Percentiles rank a stretch among this genome's conserved stretches.
Conservation (phyloP, 2,888 invertebrate genomes). For the Tribolium freemani region DNA sequence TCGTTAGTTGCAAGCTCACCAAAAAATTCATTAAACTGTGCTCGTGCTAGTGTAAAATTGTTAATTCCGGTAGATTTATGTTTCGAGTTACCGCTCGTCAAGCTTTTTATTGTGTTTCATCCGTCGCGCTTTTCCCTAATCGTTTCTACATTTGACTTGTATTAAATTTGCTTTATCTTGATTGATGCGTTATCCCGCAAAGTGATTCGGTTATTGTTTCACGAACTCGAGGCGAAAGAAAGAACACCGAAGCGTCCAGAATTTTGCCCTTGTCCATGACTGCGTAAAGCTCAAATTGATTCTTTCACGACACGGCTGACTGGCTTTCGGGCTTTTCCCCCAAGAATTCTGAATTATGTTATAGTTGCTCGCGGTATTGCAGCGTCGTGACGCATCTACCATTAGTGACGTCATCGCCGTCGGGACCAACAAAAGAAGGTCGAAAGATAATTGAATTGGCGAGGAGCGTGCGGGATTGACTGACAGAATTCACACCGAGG, state of each 20-base stretch:
- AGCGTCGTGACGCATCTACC: slow-evolving; percentile 59
- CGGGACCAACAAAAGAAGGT: slow-evolving; percentile 54
- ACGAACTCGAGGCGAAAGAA: not conserved
- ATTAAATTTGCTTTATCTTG: slow-evolving; percentile 25
- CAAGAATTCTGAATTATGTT: slow-evolving; percentile 54
- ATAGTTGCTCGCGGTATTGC: slow-evolving; percentile 51
- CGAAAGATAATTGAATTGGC: slow-evolving; percentile 54
- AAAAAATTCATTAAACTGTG: slow-evolving; percentile 29
- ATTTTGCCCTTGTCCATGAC: slow-evolving; percentile 38
- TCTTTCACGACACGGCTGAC: slow-evolving; percentile 40
- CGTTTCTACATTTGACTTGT: slow-evolving; percentile 28
- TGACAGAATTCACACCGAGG: slow-evolving; percentile 39
- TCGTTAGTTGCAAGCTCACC: slow-evolving; percentile 10
- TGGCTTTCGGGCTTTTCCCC: slow-evolving; percentile 49
- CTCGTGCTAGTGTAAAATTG: slow-evolving; percentile 28
- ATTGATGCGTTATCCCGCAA: slow-evolving; percentile 24
- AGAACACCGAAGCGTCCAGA: not conserved
- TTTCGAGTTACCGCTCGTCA: slow-evolving; percentile 22
- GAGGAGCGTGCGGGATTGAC: slow-evolving; percentile 41
- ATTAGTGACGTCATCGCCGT: slow-evolving; percentile 58
- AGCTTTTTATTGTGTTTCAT: slow-evolving; percentile 28
- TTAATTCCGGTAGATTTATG: slow-evolving; percentile 34
- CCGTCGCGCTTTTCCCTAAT: slow-evolving; percentile 19
- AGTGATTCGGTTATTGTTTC: slow-evolving; percentile 28
- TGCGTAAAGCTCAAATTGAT: slow-evolving; percentile 48